Percentiles rank a stretch among this genome's conserved stretches.
Conservation (phyloP, 2,113 vertebrate species). For the Tauraco erythrolophus region DNA sequence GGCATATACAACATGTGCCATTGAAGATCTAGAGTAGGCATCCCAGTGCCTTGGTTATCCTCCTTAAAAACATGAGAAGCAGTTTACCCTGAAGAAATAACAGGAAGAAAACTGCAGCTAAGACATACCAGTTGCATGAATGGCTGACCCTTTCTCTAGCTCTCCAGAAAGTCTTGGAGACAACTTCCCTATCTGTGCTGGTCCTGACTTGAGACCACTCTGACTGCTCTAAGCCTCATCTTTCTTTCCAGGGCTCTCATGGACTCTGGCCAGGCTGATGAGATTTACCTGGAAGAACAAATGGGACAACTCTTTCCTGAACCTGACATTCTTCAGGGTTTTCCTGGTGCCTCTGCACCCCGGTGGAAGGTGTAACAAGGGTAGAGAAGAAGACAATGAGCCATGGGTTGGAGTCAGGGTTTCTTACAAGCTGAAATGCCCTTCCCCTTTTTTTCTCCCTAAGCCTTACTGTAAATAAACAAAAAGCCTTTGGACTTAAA, state of each 20-base stretch:
- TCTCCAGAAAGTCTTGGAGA: neutral
- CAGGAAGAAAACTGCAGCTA: neutral
- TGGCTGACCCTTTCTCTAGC: neutral
- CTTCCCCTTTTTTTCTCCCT: neutral
- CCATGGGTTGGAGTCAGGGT: neutral
- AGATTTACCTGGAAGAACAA: neutral
- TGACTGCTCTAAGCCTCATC: neutral
- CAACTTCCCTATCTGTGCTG: neutral
- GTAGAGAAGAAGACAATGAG: neutral
- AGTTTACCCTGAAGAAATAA: neutral
- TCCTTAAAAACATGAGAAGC: neutral
- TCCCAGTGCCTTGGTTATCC: neutral
- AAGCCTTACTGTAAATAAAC: constrained; percentile 13
- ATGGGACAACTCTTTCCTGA: neutral
- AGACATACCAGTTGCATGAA: neutral
- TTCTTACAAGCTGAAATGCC: neutral
- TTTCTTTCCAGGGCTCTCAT: neutral
- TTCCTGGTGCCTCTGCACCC: neutral
- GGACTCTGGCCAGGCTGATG: neutral
- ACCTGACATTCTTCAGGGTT: neutral
- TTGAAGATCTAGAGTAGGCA: neutral
- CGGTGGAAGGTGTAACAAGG: neutral
- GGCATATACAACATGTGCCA: neutral
- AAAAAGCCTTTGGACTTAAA: neutral
- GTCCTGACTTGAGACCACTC: neutral